Evolutionary conservation across 2,888 invertebrate genomes (phyloP), one percentile per base, ranked within the genome.

Genomic region (Macrosoma leucophasiata): DNA sequence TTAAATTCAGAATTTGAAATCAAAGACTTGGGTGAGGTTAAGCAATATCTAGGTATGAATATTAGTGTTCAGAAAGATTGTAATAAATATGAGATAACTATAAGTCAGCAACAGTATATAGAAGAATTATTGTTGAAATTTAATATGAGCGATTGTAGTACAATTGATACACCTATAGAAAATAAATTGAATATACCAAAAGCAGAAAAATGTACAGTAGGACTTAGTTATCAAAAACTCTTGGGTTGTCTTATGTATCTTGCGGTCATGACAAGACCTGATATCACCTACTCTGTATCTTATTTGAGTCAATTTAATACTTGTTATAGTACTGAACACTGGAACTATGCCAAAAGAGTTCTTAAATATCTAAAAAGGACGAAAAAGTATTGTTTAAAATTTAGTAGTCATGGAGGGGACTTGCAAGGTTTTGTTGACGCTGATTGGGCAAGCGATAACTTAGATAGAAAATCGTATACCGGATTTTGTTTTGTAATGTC

Each of bases 381-480:
- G 10, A 23, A 17, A 24, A 3, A 24, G 8, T 31, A 12, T 17
- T 15, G 23, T 11, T 31, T 31, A 31, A 15, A 12, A 4, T 24
- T 4, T 15, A 11, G 2, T 4, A 13, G 21, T 13, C n/a, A n/a
- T n/a, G 19, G 13, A 3, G 7, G 8, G 21, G 6, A 20, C 2
- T 4, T 25, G 20, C 5, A 10, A 5, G 33, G 25, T 4, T 26
- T 21, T 20, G 26, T 26, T 13, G 40, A 41, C 31, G 27, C 36
- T n/a, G 41, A 41, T 20, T 41, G 41, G 36, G 36, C 19, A 2
- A 10, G 4, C 11, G 8, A 17, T 20, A 6, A 10, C 7, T 2
- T 30, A 6, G 41, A 41, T 21, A 64, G 73, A 62, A 73, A 63
- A 58, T 76, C 70, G 1, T 55, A 52, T 34, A 47, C 53, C 7